phyloP scores from a whole-genome alignment of 2,113 vertebrate species.

The Candoia aspera region DNA sequence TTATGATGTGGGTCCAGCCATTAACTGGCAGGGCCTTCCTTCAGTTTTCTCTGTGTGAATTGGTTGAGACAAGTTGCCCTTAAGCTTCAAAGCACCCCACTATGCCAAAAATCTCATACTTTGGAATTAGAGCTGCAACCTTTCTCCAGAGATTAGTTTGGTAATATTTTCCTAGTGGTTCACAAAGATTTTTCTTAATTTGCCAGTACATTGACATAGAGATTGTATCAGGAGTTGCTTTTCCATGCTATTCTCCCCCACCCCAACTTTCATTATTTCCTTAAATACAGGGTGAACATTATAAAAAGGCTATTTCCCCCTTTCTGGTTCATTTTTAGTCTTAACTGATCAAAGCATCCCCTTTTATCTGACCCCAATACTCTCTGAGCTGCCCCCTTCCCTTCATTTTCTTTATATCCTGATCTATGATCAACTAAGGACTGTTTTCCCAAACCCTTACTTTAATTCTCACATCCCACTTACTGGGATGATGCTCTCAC shows the following conservation, averaged over 20 bases:
- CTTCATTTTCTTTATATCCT: not conserved
- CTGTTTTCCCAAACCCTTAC: too few species aligned
- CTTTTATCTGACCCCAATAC: not conserved
- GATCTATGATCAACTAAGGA: too few species aligned
- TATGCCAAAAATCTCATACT: conserved; percentile 47
- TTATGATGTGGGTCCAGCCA: conserved; percentile 51
- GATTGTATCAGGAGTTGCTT: not conserved
- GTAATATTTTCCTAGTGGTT: conserved; percentile 25
- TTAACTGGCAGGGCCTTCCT: conserved; percentile 53
- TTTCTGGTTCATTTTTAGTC: not conserved
- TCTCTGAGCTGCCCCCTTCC: not conserved
- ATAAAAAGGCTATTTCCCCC: not conserved
- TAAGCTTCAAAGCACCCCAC: conserved; percentile 61
- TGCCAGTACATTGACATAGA: not conserved
- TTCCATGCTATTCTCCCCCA: too few species aligned
- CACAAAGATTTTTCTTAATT: conserved; percentile 5
- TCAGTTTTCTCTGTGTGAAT: conserved; percentile 57
- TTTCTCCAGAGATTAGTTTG: conserved; percentile 57
- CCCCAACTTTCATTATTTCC: not conserved
- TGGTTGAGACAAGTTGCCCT: conserved; percentile 55
- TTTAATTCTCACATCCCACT: too few species aligned
- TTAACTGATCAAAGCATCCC: too few species aligned
- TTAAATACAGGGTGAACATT: not conserved
- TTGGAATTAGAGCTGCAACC: conserved; percentile 42
- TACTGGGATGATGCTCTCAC: too few species aligned